These are phyloP conservation scores for Mimachlamys varia DNA, from an alignment of 2,888 invertebrate genomes.

Conservation along the genomic window DNA sequence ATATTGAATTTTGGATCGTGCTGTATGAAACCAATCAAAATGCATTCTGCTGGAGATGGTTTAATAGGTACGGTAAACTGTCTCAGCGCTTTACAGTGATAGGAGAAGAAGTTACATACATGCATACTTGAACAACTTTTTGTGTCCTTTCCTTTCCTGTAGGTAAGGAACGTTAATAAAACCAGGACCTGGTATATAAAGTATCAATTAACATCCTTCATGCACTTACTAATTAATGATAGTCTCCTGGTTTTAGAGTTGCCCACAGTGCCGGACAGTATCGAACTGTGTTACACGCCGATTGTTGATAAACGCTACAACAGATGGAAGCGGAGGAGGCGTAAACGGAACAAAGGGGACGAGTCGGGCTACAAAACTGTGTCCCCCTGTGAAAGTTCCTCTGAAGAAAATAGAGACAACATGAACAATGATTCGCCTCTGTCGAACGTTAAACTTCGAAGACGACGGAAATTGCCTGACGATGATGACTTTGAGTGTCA, in stretches of 20 bases:
- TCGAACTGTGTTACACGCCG: conserved; percentile 46
- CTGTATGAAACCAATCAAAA: too few species aligned
- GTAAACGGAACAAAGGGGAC: conserved; percentile 43
- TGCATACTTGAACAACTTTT: too few species aligned
- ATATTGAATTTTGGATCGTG: too few species aligned
- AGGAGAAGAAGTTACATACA: too few species aligned
- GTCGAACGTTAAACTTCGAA: not conserved
- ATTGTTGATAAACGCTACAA: conserved; percentile 56
- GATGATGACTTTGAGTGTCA: not conserved
- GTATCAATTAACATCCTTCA: too few species aligned
- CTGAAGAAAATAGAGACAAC: conserved; percentile 39
- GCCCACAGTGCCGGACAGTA: not conserved
- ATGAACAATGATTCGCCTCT: not conserved
- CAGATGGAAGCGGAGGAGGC: conserved; percentile 52
- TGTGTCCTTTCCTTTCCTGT: too few species aligned
- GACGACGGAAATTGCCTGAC: not conserved
- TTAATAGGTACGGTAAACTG: too few species aligned
- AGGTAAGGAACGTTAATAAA: too few species aligned
- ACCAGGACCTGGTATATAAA: too few species aligned
- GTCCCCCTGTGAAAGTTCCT: conserved; percentile 36
- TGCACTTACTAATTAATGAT: not conserved
- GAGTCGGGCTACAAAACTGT: not conserved
- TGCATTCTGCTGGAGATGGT: too few species aligned
- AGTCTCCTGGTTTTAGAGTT: not conserved
- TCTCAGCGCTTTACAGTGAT: too few species aligned